These are phyloP conservation scores for Acronicta leporina DNA, from an alignment of 2,888 invertebrate species.

Conservation along the genomic window DNA sequence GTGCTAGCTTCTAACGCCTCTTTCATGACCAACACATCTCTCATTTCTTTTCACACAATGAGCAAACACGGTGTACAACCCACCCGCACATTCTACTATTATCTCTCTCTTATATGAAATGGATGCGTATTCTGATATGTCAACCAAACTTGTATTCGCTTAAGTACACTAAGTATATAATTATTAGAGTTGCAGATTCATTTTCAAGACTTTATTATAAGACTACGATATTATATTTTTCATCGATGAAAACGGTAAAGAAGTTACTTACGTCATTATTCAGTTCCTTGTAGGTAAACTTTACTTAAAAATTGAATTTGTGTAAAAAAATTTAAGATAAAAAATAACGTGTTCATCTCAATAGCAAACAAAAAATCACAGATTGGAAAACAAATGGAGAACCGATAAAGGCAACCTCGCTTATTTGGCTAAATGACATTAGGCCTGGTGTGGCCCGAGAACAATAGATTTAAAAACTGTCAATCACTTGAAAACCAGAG, in stretches of 20 bases:
- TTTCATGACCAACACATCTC: not conserved
- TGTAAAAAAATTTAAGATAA: not conserved
- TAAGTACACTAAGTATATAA: conserved; percentile 42
- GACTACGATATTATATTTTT: too few relatives aligned
- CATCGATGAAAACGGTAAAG: too few relatives aligned
- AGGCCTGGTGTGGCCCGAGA: too few relatives aligned
- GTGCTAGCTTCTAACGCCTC: not conserved
- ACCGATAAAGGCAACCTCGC: too few relatives aligned
- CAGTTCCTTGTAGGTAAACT: too few relatives aligned
- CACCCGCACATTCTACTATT: conserved; percentile 5
- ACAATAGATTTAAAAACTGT: too few relatives aligned
- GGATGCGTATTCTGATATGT: conserved; percentile 46
- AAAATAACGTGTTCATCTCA: conserved; percentile 24
- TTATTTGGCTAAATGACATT: too few relatives aligned
- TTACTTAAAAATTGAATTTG: not conserved
- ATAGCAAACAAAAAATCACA: not conserved
- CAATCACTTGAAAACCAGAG: too few relatives aligned
- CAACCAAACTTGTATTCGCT: conserved; percentile 27
- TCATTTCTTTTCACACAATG: not conserved
- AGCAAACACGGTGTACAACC: conserved; percentile 12
- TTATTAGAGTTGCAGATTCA: conserved; percentile 4
- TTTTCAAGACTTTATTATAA: not conserved
- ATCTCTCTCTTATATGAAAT: conserved; percentile 34
- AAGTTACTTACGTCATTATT: too few relatives aligned
- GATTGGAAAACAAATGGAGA: not conserved